A percentile compares a stretch with the other conserved stretches of the same genome.
phyloP scores from a whole-genome alignment of 2,888 invertebrate species.

The Pammene aurita region DNA sequence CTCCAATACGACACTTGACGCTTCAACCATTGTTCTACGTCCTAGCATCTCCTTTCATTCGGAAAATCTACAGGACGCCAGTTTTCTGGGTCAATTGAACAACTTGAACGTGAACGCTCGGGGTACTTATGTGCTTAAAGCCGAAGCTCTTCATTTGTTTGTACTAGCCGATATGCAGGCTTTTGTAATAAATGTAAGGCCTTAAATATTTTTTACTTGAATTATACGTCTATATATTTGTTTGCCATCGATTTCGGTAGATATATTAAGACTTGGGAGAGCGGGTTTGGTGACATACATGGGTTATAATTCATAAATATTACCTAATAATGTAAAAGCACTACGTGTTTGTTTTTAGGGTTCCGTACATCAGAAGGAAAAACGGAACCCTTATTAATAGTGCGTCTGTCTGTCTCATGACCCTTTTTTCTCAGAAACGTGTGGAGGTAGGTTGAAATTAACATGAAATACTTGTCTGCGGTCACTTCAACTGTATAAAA shows the following conservation, averaged over 20 bases:
- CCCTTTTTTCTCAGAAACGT: too few species aligned
- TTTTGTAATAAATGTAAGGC: not conserved
- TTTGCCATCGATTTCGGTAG: not conserved
- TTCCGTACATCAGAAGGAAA: too few species aligned
- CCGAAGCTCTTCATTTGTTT: slow-evolving; percentile 6
- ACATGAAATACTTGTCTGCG: too few species aligned
- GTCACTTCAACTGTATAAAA: too few species aligned
- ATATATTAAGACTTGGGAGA: not conserved
- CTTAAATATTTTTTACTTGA: not conserved
- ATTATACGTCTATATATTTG: not conserved
- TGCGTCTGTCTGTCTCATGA: too few species aligned
- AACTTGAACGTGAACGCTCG: slow-evolving; percentile 25
- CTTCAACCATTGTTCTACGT: slow-evolving; percentile 16
- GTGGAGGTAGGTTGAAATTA: too few species aligned
- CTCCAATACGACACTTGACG: slow-evolving; percentile 16
- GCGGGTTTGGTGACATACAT: too few species aligned
- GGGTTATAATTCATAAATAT: too few species aligned
- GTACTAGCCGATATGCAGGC: not conserved
- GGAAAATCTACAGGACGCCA: slow-evolving; percentile 25
- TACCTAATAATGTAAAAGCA: too few species aligned
- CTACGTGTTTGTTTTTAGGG: too few species aligned
- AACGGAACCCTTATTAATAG: too few species aligned
- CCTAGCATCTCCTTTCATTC: slow-evolving; percentile 12
- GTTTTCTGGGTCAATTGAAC: slow-evolving; percentile 26
- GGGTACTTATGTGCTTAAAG: not conserved